Base-by-base conservation (phyloP, 1,140 invertebrate species). In the Pachypeltis micranthus region DNA sequence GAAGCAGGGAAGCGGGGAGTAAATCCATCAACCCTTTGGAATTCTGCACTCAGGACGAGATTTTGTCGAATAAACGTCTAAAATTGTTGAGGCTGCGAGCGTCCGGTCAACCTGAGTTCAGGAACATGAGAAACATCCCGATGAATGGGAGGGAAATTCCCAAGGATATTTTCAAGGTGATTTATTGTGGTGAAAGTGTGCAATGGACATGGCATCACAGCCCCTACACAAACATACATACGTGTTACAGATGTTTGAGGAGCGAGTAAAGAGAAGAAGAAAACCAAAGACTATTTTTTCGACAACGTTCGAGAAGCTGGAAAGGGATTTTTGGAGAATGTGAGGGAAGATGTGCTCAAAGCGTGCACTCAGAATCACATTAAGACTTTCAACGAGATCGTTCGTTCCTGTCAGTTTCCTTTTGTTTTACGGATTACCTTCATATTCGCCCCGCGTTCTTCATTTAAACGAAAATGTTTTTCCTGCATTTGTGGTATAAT, bases 321-420 rank as follows among this genome's bases (percentile, higher is more conserved):
- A 0, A 70, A 73, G 55, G 76, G 77, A 61, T 77, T 75, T 65
- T 67, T 82, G 1, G 73, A 77, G 44, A 71, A 79, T 65, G 73
- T 83, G 0, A 76, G 81, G 65, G 76, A 80, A 62, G 76, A 75
- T 34, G 75, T 83, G 12, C 73, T 78, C 27, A 76, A 77, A 63
- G 75, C 81, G 21, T 83, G 81, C 69, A 73, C 79, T 63, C 74
- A 76, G 57, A 71, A 78, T 23, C 76, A 80, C 67, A 78, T 80
- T 67, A 73, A 80, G 70, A 71, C 69, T 57, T 72, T 77, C 73
- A 75, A 81, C 60, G 81, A 85, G 71, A 75, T 86, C 12, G 76
- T 86, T 7, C 71, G 76, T 59, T 84, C 86, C 71, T 83, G 85
- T 59, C 78, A 78, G 64, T 77, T 85, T 55, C 80, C 82, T n/a